Evolutionary conservation across 1,140 invertebrate species (phyloP), one percentile per base, ranked within the genome.

Genomic region (Heterodera schachtii): DNA sequence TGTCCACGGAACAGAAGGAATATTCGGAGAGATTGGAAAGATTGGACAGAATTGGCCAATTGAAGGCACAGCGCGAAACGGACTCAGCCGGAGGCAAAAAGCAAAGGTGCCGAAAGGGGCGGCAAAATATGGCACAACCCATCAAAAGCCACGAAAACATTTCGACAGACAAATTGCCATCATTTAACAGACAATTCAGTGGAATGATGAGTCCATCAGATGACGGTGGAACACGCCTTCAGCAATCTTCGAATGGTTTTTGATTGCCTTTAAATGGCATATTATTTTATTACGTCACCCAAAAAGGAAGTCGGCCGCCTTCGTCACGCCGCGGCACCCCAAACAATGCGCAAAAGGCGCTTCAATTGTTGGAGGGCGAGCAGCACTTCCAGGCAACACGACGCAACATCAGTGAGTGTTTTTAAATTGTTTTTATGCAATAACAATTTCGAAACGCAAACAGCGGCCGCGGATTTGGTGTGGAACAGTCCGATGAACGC

Each of bases 1-100:
- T 96, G 80, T n/a, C 82, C 9, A 93, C 94, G 83, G 94, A 96
- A 88, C 93, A 93, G 6, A 92, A 93, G 82, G 93, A 94, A 31
- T 97, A 95, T 89, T 92, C 93, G 8, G 90, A 92, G 60, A 94
- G 95, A 89, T 92, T 97, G 85, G 94, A 94, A 86, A 94, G 94
- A 88, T 92, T 94, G 44, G 95, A 97, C 88, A 94, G 94, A 91
- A 90, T 93, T n/a, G 93, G 93, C 87, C 93, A 95, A 91, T 87
- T 92, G n/a, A 89, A 90, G 84, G 90, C 92, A 84, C 91, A 92
- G 88, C 78, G 90, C 84, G 88, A 85, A 73, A 86, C 82, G 19
- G 86, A 87, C 78, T 88, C 86, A 11, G 85, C 85, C 64, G 41
- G 73, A 9, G 78, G 60, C 0, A 74, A 79, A 11, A 71, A 76